Percentiles rank a stretch among this genome's conserved stretches.
phyloP scores from a whole-genome alignment of 1,140 invertebrate species.

The Philopotamus ludificatus region DNA sequence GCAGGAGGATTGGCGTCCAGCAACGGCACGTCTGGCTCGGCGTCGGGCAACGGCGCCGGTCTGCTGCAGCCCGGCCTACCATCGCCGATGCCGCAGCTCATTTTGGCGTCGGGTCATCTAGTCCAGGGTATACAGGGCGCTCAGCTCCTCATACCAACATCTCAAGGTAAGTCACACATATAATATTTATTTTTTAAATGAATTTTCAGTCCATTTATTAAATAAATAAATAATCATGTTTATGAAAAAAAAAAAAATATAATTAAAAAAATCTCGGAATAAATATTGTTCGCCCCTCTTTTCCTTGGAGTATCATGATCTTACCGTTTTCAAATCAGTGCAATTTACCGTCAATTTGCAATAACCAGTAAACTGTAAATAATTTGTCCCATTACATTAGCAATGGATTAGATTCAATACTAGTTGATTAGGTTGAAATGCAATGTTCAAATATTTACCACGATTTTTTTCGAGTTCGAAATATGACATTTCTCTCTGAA shows the following conservation, averaged over 20 bases:
- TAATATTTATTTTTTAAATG: too few species aligned
- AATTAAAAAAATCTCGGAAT: neutral
- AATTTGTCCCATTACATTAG: too few species aligned
- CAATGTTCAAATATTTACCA: too few species aligned
- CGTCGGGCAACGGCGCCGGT: constrained; percentile 20
- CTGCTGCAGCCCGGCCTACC: constrained; percentile 57
- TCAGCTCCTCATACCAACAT: constrained; percentile 89
- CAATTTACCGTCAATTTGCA: too few species aligned
- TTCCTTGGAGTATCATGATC: too few species aligned
- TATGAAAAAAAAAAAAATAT: neutral
- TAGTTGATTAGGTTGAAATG: too few species aligned
- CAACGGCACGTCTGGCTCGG: constrained; percentile 19
- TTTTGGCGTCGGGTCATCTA: constrained; percentile 86
- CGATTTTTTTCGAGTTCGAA: too few species aligned
- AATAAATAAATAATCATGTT: neutral
- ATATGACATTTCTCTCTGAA: too few species aligned
- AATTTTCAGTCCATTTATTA: too few species aligned
- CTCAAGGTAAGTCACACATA: constrained; percentile 71
- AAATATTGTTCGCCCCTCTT: neutral
- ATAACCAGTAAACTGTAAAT: too few species aligned
- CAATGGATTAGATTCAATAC: too few species aligned
- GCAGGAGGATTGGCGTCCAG: constrained; percentile 29
- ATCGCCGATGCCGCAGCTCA: constrained; percentile 83
- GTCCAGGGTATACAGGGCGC: constrained; percentile 90
- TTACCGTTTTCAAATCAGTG: too few species aligned